Evolutionary conservation across 2,113 vertebrate species (phyloP).

Genomic region (Lucifuga dentata): DNA sequence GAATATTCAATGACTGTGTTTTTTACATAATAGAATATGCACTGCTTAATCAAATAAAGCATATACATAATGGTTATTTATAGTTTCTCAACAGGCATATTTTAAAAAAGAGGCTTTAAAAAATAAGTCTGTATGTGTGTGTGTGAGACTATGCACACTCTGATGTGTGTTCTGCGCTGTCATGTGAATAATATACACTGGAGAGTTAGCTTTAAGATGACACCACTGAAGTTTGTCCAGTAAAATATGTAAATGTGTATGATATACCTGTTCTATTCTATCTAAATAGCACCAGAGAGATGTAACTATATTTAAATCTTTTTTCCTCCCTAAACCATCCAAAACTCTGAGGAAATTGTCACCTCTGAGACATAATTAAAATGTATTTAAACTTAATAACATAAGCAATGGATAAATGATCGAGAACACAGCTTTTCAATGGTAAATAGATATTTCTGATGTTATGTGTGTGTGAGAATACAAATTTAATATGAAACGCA

Average conservation of each 20-base stretch:
- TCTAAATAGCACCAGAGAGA: constrained; percentile 25
- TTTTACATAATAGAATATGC: not conserved
- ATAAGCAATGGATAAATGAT: not conserved
- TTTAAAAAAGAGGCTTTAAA: too few species aligned
- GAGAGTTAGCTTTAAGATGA: not conserved
- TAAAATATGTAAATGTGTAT: too few species aligned
- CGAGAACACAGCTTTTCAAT: not conserved
- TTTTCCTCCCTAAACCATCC: constrained; percentile 3
- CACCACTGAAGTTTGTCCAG: not conserved
- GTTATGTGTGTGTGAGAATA: too few species aligned
- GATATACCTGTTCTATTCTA: constrained; percentile 16
- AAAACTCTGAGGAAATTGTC: constrained; percentile 24
- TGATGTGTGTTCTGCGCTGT: not conserved
- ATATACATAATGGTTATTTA: too few species aligned
- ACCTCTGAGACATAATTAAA: constrained; percentile 11
- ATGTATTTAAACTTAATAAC: too few species aligned
- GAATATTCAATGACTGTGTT: not conserved
- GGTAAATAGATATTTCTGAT: too few species aligned
- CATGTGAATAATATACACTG: not conserved
- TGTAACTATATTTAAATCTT: constrained; percentile 33
- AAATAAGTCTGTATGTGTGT: too few species aligned
- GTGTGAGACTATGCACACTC: too few species aligned
- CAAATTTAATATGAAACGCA: constrained; percentile 23
- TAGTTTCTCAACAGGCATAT: not conserved
- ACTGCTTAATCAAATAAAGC: not conserved